Evolutionary conservation across 2,113 vertebrate genomes (phyloP), one percentile per base, ranked within the genome.

Genomic region (Argyrosomus japonicus): DNA sequence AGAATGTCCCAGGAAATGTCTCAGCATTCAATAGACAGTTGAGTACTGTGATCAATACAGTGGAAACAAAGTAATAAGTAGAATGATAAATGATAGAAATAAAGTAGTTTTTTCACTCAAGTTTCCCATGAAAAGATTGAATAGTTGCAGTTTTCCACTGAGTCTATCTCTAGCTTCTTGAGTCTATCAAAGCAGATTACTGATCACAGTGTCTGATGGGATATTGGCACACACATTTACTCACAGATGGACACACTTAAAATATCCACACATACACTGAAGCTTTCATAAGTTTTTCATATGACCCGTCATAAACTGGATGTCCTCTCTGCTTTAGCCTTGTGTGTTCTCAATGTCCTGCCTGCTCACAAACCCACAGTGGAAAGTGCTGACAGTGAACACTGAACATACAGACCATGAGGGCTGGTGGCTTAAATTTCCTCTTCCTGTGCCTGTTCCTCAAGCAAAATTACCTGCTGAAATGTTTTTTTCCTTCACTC

Each of bases 301-400:
- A 32, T 67, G 47, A 32, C 40, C 29, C 36, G 3, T 73, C 29
- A 13, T 27, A 19, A 25, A 50, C 45, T 29, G 14, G 32, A 2
- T 65, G 71, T 47, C 60, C 51, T 74, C 45, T 48, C 15, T 53
- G 73, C 57, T 29, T 25, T 65, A 21, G 19, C 21, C 27, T 61
- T 64, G 15, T 62, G 51, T 79, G 64, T 68, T 57, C 32, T 83
- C 47, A 15, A 25, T 81, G 50, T 79, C 56, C 47, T 67, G 29
- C 57, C 63, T 71, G 47, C 48, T 64, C 68, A 71, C 47, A 36
- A 51, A 21, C 64, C 79, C 71, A 43, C 72, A 86, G 75, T 29
- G 87, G 86, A 91, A 92, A 92, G 72, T 87, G 87, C 86, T 90
- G 90, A 92, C 82, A 40, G 54, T 4, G 43, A 29, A 45, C 54